Base-by-base conservation (phyloP, 2,888 invertebrate genomes). In the Portevinia maculata region DNA sequence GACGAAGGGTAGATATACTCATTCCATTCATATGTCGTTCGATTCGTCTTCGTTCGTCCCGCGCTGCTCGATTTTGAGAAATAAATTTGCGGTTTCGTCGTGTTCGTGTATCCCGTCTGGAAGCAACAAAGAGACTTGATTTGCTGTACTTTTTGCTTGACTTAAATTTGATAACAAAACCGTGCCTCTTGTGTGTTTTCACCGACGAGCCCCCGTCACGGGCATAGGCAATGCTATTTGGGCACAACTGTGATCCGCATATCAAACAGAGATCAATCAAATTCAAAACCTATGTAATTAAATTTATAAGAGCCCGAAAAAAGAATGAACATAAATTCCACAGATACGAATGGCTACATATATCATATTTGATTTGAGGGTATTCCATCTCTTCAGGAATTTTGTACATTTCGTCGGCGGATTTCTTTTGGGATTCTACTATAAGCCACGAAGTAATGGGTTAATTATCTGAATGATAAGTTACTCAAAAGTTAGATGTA, bases 191-290 rank as follows among this genome's bases (percentile, higher is more conserved):
- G n/a, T 70, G 48, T 57, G 57, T 41, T 9, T 52, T 34, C 30
- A 24, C 21, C 34, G 48, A 41, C 64, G 57, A 57, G 64, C 64
- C 37, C 34, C 53, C 73, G 34, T 19, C 5, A 7, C 24, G 32
- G 30, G 37, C 30, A 9, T 41, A n/a, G n/a, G 52, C 17, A 28
- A 21, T 67, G 37, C 4, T 11, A 44, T 46, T 57, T 69, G 30
- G 74, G 50, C 55, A 46, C 67, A 37, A 19, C 70, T 83, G 81
- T 76, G 81, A 83, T 70, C 71, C 76, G 81, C 59, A 83, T 83
- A 83, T 71, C 71, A 83, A 83, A 60, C 60, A 76, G 76, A 83
- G 76, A 83, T 75, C 81, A 83, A 83, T 83, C 76, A 76, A 65
- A 76, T 67, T 76, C 53, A 41, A 52, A 55, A 59, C 24, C 55